Base-by-base conservation (phyloP, 2,888 invertebrate species). In the Dicranocentrus wangi region DNA sequence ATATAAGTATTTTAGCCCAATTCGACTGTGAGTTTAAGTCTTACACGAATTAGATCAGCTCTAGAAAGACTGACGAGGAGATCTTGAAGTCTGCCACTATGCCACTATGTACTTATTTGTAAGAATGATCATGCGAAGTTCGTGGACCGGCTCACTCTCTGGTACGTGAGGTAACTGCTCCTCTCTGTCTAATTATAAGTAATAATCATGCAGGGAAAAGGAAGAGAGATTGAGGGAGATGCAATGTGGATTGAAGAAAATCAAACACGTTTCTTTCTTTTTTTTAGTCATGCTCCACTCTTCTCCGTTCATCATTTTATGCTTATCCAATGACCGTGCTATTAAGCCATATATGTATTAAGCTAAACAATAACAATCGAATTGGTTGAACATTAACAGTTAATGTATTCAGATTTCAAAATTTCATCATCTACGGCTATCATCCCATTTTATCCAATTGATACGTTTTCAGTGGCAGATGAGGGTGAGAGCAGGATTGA, bases 111-210 rank as follows among this genome's bases (percentile, higher is more conserved):
- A n/a, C n/a, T n/a, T n/a, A 42, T 42, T 60, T 60, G 63, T 42
- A 21, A 47, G 68, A 55, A n/a, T 23, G 55, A 47, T 39, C 55
- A 15, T n/a, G 60, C 27, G 42, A 55, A n/a, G 65, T 61, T 19
- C 7, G 55, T 55, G 8, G 68, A 71, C 66, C 61, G 66, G 68
- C 80, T 73, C 72, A 65, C 43, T 71, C 65, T 28, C 47, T 61
- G 27, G 43, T 43, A 51, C 61, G 43, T 60, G 70, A 55, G 73
- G 63, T 81, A 75, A 75, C 81, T 75, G 81, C 73, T 73, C 69
- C 75, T n/a, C n/a, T n/a, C n/a, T 73, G 69, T 81, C 73, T 75
- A 81, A 81, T 81, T 81, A 75, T 75, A 63, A 61, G 63, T 81
- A 80, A 72, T 81, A 81, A 81, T 75, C 60, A 73, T 81, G 73